Evolutionary conservation across 2,888 invertebrate genomes (phyloP), one percentile per base, ranked within the genome.

Genomic region (Ormia ochracea): DNA sequence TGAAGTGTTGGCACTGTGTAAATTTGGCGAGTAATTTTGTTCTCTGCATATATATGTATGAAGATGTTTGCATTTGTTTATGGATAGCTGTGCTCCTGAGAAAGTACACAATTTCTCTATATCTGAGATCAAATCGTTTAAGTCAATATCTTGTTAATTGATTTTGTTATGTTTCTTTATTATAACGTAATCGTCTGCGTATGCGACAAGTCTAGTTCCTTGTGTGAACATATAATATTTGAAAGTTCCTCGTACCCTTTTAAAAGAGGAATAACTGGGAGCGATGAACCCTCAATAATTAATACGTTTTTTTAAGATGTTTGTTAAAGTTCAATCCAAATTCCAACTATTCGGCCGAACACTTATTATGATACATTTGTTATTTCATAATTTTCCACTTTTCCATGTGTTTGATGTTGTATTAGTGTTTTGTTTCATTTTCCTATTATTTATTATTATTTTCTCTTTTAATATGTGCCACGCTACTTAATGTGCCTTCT

Each of bases 381-480:
- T 73, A 19, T 56, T 33, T 56, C 17, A 48, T 36, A 41, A 41
- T 58, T 17, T 36, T 48, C n/a, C 23, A 50, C 28, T 50, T 50
- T 66, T 70, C 19, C 33, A 17, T 50, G 19, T 58, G 56, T 58
- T 63, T 63, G 48, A 69, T 68, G 43, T 52, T 52, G 26, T 38
- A 41, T 31, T 54, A 52, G 38, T 50, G 45, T 17, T 52, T 50
- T 14, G 38, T 70, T 41, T 52, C 50, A 21, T 43, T 14, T 45
- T 45, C 19, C 14, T 43, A 43, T 45, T 54, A 14, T 45, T 45
- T 48, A 33, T 33, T 58, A 33, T 33, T 45, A 33, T 58, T 48
- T 48, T 36, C 56, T 12, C 26, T 58, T 50, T 41, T 59, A 52
- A 74, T 36, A 45, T 73, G 54, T 36, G 52, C 50, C 54, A 26